Conservation (phyloP, 1,140 invertebrate species). For the Tribolium castaneum region DNA sequence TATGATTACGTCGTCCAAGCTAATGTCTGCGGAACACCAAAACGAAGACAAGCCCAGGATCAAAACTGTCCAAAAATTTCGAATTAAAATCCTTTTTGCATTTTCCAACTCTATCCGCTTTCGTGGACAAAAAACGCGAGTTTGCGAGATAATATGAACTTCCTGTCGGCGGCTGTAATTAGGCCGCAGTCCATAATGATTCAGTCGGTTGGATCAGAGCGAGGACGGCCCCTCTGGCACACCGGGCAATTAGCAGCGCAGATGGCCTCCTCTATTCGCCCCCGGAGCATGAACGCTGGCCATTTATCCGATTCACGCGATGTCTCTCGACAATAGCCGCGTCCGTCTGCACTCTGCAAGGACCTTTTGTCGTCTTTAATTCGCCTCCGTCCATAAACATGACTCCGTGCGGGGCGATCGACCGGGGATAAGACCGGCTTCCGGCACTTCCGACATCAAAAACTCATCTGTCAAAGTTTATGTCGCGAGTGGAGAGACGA, state of each 20-base stretch:
- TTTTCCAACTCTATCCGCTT: neutral
- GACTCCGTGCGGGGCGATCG: neutral
- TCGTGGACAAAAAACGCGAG: slow-evolving; percentile 9
- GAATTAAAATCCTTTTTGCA: neutral
- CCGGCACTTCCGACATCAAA: slow-evolving; percentile 11
- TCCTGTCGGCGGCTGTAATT: slow-evolving; percentile 23
- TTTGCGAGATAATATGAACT: slow-evolving; percentile 17
- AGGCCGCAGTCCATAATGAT: slow-evolving; percentile 23
- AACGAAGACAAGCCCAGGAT: no score
- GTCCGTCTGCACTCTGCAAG: neutral
- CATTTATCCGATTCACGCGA: slow-evolving; percentile 1
- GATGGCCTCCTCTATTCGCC: slow-evolving; percentile 10
- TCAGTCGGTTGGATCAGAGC: slow-evolving; percentile 11
- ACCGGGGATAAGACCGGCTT: neutral
- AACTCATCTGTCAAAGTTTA: slow-evolving; percentile 30
- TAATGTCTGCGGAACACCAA: no score
- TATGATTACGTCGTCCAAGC: no score
- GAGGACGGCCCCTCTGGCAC: neutral
- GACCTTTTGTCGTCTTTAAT: neutral
- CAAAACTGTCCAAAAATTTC: no score
- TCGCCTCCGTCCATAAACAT: neutral
- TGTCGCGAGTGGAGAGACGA: neutral
- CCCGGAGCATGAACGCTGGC: slow-evolving; percentile 2
- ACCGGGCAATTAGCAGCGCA: slow-evolving; percentile 30
- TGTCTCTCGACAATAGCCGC: neutral